Percentiles rank a stretch among this genome's conserved stretches.
Evolutionary conservation across 2,113 vertebrate genomes (phyloP).

Genomic region (Trichomycterus rosablanca): DNA sequence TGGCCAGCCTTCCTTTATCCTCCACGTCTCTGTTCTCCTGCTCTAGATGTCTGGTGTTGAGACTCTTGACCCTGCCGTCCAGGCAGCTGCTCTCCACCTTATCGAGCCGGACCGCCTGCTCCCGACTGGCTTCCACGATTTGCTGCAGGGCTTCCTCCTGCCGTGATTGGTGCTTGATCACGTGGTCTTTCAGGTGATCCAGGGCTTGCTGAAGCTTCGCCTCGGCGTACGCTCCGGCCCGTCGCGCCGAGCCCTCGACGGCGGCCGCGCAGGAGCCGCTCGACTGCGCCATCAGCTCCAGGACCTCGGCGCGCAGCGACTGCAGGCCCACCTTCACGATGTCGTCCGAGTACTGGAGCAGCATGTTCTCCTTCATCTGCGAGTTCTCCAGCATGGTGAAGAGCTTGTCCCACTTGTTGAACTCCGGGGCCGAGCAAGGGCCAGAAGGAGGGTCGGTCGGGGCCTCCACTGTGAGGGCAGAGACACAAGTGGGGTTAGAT

Average conservation of each 20-base stretch:
- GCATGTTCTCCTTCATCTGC: constrained; percentile 91
- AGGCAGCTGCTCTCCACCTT: constrained; percentile 68
- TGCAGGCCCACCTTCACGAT: constrained; percentile 77
- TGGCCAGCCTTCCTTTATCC: constrained; percentile 40
- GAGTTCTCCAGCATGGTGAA: constrained; percentile 96
- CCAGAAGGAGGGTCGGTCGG: constrained; percentile 40
- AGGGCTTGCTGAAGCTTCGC: constrained; percentile 53
- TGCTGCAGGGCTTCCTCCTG: constrained; percentile 62
- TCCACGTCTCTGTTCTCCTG: constrained; percentile 8
- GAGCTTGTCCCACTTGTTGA: constrained; percentile 90
- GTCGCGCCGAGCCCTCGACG: constrained; percentile 58
- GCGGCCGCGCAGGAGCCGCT: constrained; percentile 49
- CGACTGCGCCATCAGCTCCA: constrained; percentile 66
- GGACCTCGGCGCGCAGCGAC: constrained; percentile 71
- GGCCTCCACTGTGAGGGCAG: constrained; percentile 10
- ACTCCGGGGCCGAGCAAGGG: constrained; percentile 72
- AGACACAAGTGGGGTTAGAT: not conserved
- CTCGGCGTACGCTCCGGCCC: constrained; percentile 56
- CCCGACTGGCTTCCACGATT: constrained; percentile 62
- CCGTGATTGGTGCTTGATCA: constrained; percentile 44
- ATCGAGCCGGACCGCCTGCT: constrained; percentile 60
- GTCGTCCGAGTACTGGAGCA: constrained; percentile 81
- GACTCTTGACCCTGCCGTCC: constrained; percentile 34
- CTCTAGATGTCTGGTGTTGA: constrained; percentile 40
- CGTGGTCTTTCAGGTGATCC: constrained; percentile 41